Evolutionary conservation across 2,113 vertebrate genomes (phyloP), one percentile per base, ranked within the genome.

Genomic region (Prochilodus magdalenae): DNA sequence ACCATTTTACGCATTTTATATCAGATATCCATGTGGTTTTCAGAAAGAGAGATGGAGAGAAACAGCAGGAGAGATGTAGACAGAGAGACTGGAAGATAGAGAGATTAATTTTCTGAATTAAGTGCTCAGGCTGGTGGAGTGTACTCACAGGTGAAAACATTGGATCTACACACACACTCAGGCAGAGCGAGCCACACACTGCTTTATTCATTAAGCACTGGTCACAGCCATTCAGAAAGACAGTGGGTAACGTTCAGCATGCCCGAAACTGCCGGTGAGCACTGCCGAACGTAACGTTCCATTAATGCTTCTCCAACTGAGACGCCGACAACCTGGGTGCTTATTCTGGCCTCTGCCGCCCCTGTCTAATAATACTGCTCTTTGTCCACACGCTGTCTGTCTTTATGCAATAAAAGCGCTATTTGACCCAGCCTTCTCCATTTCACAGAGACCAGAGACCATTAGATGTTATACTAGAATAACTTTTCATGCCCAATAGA

Each of bases 401-500:
- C 89, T 86, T 88, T 83, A 88, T 76, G 88, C 88, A 91, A 92
- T 93, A 91, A 93, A 93, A 90, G 77, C 85, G 90, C 90, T 89
- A 93, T 89, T 92, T 75, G 84, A 92, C 86, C 87, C 79, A 63
- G 49, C 12, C 63, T 83, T 89, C 92, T 90, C 89, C 80, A 81
- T 92, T 92, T 90, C 89, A 90, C 87, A 88, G 86, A 86, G 88
- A 89, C 81, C 73, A 73, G 82, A 93, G 90, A 90, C 91, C 86
- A 91, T 94, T 92, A 91, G 91, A 93, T 92, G 92, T 93, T 91
- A 88, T 89, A 92, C 91, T 91, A 90, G 88, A 94, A 93, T 90
- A 94, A 94, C 93, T 91, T 92, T 89, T 94, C 91, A 93, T 89
- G 93, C 92, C 91, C 90, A 92, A 93, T 93, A 93, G 89, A 93